These are phyloP conservation scores for Sycophaga agraensis DNA, from an alignment of 1,140 invertebrate species.

Conservation along the genomic window DNA sequence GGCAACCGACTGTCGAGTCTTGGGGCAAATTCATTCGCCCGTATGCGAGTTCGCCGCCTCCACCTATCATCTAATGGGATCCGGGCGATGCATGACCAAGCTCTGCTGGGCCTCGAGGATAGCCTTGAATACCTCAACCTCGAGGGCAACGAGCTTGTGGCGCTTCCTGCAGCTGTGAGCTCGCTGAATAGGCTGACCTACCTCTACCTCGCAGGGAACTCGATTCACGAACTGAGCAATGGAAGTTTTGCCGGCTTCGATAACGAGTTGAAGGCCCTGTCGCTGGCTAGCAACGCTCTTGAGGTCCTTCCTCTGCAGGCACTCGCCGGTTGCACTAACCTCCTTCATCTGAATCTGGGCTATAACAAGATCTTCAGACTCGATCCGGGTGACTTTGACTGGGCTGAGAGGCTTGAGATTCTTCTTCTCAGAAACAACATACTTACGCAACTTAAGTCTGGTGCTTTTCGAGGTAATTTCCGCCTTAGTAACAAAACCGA, in stretches of 20 bases:
- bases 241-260: constrained; percentile 63
- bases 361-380: constrained; percentile 83
- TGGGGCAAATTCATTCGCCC: constrained; percentile 66
- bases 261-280: constrained; percentile 71
- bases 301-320: constrained; percentile 69
- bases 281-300: constrained; percentile 78
- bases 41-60: constrained; percentile 70
- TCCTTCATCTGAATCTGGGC: constrained; percentile 82
- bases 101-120: constrained; percentile 71
- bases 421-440: constrained; percentile 83
- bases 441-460: constrained; percentile 71
- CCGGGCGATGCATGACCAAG: constrained; percentile 65
- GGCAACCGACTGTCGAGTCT: constrained; percentile 72
- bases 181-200: constrained; percentile 71
- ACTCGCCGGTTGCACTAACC: constrained; percentile 64
- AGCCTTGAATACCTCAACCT: constrained; percentile 80
- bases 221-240: constrained; percentile 62
- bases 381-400: constrained; percentile 74
- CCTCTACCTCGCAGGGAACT: constrained; percentile 81
- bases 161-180: constrained; percentile 69
- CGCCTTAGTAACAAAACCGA: no score
- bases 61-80: constrained; percentile 79
- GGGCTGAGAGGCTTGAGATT: constrained; percentile 79
- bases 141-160: constrained; percentile 74
- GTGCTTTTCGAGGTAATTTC: constrained; percentile 68